These are phyloP conservation scores for Odocoileus virginianus DNA, from an alignment of 2,113 vertebrate genomes.

Conservation along the genomic window DNA sequence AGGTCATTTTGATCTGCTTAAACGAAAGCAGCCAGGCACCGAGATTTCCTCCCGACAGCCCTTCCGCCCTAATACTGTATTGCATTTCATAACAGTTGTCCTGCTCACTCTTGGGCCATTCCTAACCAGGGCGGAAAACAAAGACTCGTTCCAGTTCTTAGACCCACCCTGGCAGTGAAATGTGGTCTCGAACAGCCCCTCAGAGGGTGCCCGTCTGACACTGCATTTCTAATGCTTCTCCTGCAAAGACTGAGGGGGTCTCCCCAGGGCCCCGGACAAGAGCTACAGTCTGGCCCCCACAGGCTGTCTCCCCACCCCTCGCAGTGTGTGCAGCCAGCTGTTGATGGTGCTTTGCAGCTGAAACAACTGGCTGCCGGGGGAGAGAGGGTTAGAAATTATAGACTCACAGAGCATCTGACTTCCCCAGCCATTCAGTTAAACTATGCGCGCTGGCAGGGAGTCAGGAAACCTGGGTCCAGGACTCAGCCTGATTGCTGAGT, in stretches of 20 bases:
- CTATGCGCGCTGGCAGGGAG: not conserved
- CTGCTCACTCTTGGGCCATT: not conserved
- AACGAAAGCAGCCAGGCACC: not conserved
- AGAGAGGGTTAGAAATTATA: fast-evolving
- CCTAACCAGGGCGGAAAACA: not conserved
- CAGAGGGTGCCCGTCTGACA: not conserved
- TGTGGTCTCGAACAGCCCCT: not conserved
- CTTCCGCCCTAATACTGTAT: not conserved
- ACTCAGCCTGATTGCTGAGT: not conserved
- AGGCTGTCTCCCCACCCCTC: not conserved
- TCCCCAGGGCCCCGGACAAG: not conserved
- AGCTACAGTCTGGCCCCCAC: not conserved
- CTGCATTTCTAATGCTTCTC: not conserved
- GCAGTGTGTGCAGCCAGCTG: not conserved
- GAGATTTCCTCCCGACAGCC: not conserved
- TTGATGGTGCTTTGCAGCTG: fast-evolving
- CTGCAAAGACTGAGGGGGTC: not conserved
- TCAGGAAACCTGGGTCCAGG: not conserved
- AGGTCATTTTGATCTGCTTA: not conserved
- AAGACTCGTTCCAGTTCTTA: not conserved
- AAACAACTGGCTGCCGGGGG: fast-evolving
- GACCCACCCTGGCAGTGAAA: not conserved
- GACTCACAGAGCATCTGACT: not conserved
- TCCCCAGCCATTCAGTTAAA: not conserved
- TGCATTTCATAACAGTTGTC: constrained; percentile 57